Percentiles rank a stretch among this genome's conserved stretches.
These are phyloP conservation scores for Enteromius afrohamiltoni DNA, from an alignment of 2,797 vertebrate species.

Conservation along the genomic window DNA sequence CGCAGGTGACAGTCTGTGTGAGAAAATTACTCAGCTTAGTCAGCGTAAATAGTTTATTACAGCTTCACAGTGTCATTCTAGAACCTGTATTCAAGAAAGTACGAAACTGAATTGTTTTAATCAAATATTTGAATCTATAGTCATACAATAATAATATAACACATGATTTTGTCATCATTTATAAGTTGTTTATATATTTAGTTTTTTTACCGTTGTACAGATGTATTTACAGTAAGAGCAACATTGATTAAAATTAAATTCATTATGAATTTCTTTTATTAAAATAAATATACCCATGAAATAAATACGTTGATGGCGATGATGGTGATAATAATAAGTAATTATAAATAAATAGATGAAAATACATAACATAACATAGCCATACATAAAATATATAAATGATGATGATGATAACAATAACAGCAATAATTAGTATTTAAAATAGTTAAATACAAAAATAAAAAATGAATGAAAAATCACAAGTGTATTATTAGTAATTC, in stretches of 20 bases:
- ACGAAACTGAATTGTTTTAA: background rate
- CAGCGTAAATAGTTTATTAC: background rate
- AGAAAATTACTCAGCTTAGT: constrained; percentile 15
- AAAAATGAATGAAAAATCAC: background rate
- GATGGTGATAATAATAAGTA: background rate
- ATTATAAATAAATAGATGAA: background rate
- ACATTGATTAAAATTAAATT: background rate
- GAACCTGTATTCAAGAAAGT: background rate
- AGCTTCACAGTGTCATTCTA: background rate
- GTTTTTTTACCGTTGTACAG: background rate
- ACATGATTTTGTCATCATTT: no score
- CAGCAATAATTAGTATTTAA: background rate
- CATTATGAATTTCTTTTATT: background rate
- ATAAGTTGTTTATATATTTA: background rate
- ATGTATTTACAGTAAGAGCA: background rate
- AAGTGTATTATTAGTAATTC: background rate
- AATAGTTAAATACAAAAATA: background rate
- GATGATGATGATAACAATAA: background rate
- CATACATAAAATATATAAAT: background rate
- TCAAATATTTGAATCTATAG: background rate
- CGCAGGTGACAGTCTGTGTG: constrained; percentile 23
- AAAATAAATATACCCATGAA: background rate
- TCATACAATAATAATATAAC: background rate
- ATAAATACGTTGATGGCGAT: background rate
- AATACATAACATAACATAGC: no score